These are phyloP conservation scores for Triops longicaudatus DNA, from an alignment of 1,140 invertebrate species.

Conservation along the genomic window DNA sequence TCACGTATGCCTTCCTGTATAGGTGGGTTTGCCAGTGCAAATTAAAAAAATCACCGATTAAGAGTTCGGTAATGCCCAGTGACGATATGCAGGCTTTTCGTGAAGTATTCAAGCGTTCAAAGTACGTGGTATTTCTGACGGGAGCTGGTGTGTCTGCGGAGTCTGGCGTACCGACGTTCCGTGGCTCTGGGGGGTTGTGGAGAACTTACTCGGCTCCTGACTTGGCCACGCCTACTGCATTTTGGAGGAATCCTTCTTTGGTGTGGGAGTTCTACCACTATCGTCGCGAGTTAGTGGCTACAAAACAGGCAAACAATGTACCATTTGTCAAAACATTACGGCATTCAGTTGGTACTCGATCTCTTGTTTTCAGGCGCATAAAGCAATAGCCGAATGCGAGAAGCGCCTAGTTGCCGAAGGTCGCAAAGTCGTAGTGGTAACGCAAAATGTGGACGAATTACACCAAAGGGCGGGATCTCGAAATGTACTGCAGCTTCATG, in stretches of 20 bases:
- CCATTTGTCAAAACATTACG: conserved; percentile 25
- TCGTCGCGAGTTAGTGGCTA: conserved; percentile 53
- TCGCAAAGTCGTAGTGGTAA: conserved; percentile 61
- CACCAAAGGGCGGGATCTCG: conserved; percentile 72
- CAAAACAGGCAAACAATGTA: conserved; percentile 57
- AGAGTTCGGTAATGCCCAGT: conserved; percentile 33
- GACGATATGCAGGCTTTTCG: conserved; percentile 49
- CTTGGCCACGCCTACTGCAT: conserved; percentile 58
- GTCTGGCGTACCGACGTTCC: conserved; percentile 71
- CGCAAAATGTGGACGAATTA: conserved; percentile 88
- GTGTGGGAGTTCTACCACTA: conserved; percentile 77
- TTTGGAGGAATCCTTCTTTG: conserved; percentile 54
- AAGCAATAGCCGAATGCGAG: conserved; percentile 69
- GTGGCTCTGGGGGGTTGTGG: conserved; percentile 69
- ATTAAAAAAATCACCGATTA: not conserved
- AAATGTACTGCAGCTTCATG: conserved; percentile 82
- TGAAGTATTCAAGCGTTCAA: conserved; percentile 46
- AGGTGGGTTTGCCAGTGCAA: not conserved
- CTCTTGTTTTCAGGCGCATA: conserved; percentile 56
- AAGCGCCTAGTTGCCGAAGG: conserved; percentile 48
- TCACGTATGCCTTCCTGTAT: not conserved
- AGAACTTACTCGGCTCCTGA: conserved; percentile 56
- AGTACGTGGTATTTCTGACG: conserved; percentile 58
- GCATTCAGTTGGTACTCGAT: not conserved
- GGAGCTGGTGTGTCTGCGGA: conserved; percentile 72